These are phyloP conservation scores for Planococcus citri DNA, from an alignment of 1,140 invertebrate genomes.

Conservation along the genomic window DNA sequence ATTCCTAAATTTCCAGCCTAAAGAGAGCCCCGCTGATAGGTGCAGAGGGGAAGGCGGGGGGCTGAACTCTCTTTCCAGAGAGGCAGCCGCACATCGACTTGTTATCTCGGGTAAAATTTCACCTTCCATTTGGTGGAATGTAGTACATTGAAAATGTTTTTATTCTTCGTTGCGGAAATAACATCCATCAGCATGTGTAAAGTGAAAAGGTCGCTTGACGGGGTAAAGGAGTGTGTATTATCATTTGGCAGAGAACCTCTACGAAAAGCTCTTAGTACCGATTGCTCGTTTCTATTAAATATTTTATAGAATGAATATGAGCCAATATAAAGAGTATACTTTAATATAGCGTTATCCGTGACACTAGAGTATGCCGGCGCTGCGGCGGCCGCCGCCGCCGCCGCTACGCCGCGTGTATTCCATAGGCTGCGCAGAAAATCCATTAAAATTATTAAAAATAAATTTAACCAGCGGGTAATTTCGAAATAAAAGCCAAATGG, in stretches of 20 bases:
- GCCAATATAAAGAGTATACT: neutral
- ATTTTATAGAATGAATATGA: constrained; percentile 8
- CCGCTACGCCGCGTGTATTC: too few relatives aligned
- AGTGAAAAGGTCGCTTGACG: neutral
- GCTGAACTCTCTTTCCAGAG: too few relatives aligned
- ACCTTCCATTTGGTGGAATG: neutral
- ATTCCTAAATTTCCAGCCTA: too few relatives aligned
- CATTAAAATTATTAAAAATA: constrained; percentile 5
- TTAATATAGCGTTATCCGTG: neutral
- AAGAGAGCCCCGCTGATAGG: too few relatives aligned
- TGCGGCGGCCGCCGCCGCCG: too few relatives aligned
- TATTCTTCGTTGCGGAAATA: neutral
- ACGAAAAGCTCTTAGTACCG: neutral
- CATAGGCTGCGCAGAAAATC: neutral
- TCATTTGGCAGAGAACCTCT: neutral
- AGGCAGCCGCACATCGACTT: too few relatives aligned
- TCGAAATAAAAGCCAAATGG: too few relatives aligned
- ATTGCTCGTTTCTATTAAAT: constrained; percentile 7
- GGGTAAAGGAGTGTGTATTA: neutral
- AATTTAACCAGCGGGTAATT: neutral
- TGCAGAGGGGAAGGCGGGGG: too few relatives aligned
- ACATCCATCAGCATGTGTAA: neutral
- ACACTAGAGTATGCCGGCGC: too few relatives aligned
- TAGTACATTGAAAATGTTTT: neutral
- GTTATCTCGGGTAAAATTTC: neutral